Percentiles rank a stretch among this genome's conserved stretches.
These are phyloP conservation scores for Drymodes brunneopygia DNA, from an alignment of 2,113 vertebrate genomes.

Conservation along the genomic window DNA sequence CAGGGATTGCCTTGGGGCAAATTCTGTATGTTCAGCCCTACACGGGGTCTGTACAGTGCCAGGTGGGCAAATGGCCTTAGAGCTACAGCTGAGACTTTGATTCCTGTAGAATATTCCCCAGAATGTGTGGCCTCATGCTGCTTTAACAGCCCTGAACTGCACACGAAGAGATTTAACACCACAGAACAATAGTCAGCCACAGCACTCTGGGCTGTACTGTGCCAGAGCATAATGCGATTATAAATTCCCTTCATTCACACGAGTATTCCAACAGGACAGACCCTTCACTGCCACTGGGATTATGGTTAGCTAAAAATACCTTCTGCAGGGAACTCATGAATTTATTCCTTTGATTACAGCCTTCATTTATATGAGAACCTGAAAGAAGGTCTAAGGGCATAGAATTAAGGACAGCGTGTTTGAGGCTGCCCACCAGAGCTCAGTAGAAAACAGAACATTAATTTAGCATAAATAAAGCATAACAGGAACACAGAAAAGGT, in stretches of 20 bases:
- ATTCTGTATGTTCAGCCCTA: background rate
- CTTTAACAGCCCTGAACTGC: constrained; percentile 25
- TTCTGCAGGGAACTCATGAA: constrained; percentile 20
- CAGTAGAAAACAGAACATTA: background rate
- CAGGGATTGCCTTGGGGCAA: background rate
- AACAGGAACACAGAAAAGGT: background rate
- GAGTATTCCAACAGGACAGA: constrained; percentile 6
- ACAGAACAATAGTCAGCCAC: constrained; percentile 19
- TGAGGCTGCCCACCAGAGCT: background rate
- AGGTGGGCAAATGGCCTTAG: background rate
- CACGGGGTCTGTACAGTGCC: background rate
- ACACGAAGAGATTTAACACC: background rate
- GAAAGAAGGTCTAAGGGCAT: background rate
- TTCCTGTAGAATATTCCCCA: background rate
- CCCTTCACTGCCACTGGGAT: constrained; percentile 44
- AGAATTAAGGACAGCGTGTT: background rate
- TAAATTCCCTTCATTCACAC: constrained; percentile 49
- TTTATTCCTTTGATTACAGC: constrained; percentile 48
- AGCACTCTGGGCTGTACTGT: background rate
- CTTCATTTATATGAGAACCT: background rate
- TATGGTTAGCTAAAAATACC: constrained; percentile 39
- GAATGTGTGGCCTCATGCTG: background rate
- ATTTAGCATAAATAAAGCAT: background rate
- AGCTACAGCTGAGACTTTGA: background rate
- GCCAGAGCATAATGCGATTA: constrained; percentile 54